phyloP scores from a whole-genome alignment of 2,113 vertebrate species.

The Quiscalus mexicanus region DNA sequence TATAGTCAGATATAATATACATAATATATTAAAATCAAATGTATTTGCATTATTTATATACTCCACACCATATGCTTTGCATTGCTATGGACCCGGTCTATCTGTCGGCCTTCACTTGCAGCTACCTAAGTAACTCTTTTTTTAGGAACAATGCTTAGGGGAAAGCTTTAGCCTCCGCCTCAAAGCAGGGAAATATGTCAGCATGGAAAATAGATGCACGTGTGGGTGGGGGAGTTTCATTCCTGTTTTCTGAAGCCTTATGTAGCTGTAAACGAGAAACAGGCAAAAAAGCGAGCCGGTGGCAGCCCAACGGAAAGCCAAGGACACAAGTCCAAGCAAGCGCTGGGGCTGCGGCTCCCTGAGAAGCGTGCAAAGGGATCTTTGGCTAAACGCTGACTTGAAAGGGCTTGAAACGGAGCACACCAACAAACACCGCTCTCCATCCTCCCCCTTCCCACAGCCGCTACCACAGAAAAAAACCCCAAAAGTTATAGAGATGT shows the following conservation, averaged over 20 bases:
- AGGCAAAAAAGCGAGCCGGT: not conserved
- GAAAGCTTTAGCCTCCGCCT: not conserved
- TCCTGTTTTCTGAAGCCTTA: not conserved
- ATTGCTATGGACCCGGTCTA: not conserved
- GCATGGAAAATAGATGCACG: not conserved
- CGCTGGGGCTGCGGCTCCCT: not conserved
- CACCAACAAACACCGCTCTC: not conserved
- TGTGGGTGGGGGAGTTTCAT: conserved; percentile 25
- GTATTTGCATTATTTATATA: not conserved
- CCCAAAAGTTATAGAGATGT: not conserved
- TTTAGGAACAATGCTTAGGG: not conserved
- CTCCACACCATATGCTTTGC: not conserved
- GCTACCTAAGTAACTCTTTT: not conserved
- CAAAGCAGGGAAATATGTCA: conserved; percentile 11
- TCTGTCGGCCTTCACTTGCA: not conserved
- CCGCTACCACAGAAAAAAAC: not conserved
- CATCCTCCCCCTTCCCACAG: not conserved
- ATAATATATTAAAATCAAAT: not conserved
- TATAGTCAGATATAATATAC: accelerated
- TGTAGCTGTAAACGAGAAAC: not conserved
- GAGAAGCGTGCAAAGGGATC: not conserved
- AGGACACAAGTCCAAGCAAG: not conserved
- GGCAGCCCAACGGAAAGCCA: not conserved
- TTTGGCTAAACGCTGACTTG: not conserved
- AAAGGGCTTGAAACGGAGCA: not conserved